These are phyloP conservation scores for Erannis defoliaria DNA, from an alignment of 2,888 invertebrate genomes.

Conservation along the genomic window DNA sequence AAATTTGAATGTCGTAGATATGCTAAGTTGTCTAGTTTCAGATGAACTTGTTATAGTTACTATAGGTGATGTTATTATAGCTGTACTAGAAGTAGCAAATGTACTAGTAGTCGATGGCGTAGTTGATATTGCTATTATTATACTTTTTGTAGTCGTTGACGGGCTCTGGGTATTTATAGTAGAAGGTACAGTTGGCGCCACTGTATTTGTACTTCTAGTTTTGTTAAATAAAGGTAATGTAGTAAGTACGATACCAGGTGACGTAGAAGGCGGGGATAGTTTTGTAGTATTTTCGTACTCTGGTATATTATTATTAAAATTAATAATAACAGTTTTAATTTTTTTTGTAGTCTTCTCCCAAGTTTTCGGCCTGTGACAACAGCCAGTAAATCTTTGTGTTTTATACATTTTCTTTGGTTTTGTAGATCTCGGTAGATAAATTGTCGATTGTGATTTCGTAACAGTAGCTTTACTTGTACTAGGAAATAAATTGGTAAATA, in stretches of 20 bases:
- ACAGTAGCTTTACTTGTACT: constrained; percentile 14
- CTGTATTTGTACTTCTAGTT: constrained; percentile 9
- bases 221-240: not conserved
- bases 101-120: not conserved
- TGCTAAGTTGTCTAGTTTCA: not conserved
- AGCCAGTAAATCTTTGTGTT: constrained; percentile 20
- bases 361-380: constrained; percentile 49
- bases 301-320: not conserved
- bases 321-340: constrained; percentile 6
- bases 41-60: not conserved
- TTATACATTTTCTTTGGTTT: constrained; percentile 14
- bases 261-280: too few species aligned
- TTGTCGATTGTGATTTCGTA: not conserved
- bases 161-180: not conserved
- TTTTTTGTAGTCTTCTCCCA: constrained; percentile 46
- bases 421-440: constrained; percentile 7
- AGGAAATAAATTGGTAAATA: constrained; percentile 1
- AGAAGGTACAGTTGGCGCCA: not conserved
- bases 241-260: too few species aligned
- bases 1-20: not conserved
- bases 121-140: constrained; percentile 5
- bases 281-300: not conserved
- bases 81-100: not conserved
- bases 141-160: constrained; percentile 6
- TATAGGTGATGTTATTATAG: constrained; percentile 1